Percentiles rank a stretch among this genome's conserved stretches.
Evolutionary conservation across 2,113 vertebrate genomes (phyloP).

Genomic region (Salvelinus fontinalis): DNA sequence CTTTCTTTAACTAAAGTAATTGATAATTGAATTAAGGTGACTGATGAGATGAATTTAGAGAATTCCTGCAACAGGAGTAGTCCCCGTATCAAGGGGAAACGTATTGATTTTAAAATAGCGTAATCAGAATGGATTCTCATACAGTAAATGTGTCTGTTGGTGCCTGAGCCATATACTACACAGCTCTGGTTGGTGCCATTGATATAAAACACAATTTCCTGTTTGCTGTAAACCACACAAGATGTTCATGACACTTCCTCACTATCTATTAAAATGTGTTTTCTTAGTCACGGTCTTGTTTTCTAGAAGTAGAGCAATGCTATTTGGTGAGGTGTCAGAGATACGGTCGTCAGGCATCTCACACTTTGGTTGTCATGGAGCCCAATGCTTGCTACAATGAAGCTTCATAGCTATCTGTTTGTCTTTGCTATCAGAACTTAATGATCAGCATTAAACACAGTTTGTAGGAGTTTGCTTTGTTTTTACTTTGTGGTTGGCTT

Average conservation of each 20-base stretch:
- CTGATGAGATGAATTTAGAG: constrained; percentile 14
- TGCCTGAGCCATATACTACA: too few relatives aligned
- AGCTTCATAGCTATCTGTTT: background rate
- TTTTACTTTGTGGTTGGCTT: too few relatives aligned
- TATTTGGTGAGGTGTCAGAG: constrained; percentile 4
- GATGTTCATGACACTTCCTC: background rate
- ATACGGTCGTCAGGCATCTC: constrained; percentile 7
- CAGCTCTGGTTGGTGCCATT: background rate
- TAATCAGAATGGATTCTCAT: too few relatives aligned
- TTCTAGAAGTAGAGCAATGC: background rate
- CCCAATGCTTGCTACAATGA: background rate
- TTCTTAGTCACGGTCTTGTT: background rate
- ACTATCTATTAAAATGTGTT: background rate
- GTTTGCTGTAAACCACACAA: constrained; percentile 1
- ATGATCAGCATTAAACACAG: background rate
- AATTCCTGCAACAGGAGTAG: constrained; percentile 11
- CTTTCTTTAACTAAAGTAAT: background rate
- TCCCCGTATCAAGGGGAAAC: constrained; percentile 36
- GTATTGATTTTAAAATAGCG: too few relatives aligned
- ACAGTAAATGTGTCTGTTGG: too few relatives aligned
- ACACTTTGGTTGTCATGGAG: constrained; percentile 32
- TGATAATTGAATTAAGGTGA: constrained; percentile 46
- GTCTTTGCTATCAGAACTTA: background rate
- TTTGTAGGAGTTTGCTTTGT: background rate
- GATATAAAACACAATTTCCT: constrained; percentile 9